phyloP scores from a whole-genome alignment of 2,888 invertebrate species.

The Marasmarcha lunaedactyla region DNA sequence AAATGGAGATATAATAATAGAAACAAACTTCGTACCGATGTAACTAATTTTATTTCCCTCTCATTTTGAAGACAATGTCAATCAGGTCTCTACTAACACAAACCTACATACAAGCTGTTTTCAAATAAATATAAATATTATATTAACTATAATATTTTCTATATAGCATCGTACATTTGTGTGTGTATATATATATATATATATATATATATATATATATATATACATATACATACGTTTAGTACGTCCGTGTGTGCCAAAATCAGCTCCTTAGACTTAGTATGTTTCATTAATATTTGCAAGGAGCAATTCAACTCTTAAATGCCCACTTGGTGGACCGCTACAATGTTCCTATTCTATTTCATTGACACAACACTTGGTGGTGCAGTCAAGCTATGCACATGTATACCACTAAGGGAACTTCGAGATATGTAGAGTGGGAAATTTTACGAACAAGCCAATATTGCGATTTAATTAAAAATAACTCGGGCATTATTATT shows the following conservation, averaged over 20 bases:
- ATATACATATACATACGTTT: constrained; percentile 54
- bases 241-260: constrained; percentile 13
- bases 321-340: neutral
- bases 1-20: constrained; percentile 19
- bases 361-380: constrained; percentile 38
- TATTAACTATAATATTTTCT: constrained; percentile 47
- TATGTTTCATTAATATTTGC: neutral
- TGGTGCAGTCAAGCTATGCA: constrained; percentile 54
- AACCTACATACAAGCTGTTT: constrained; percentile 57
- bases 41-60: constrained; percentile 65
- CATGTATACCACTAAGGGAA: constrained; percentile 22
- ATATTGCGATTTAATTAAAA: constrained; percentile 18
- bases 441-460: constrained; percentile 37
- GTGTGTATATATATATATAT: no score
- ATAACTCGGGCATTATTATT: no score
- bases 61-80: constrained; percentile 51
- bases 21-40: constrained; percentile 41
- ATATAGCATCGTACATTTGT: constrained; percentile 67
- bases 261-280: constrained; percentile 20
- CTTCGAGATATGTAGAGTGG: constrained; percentile 50
- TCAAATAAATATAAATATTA: constrained; percentile 38
- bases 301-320: neutral
- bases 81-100: constrained; percentile 48
- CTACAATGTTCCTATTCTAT: constrained; percentile 16
- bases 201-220: no score